phyloP scores from a whole-genome alignment of 2,113 vertebrate species.

The Sakesphorus luctuosus region DNA sequence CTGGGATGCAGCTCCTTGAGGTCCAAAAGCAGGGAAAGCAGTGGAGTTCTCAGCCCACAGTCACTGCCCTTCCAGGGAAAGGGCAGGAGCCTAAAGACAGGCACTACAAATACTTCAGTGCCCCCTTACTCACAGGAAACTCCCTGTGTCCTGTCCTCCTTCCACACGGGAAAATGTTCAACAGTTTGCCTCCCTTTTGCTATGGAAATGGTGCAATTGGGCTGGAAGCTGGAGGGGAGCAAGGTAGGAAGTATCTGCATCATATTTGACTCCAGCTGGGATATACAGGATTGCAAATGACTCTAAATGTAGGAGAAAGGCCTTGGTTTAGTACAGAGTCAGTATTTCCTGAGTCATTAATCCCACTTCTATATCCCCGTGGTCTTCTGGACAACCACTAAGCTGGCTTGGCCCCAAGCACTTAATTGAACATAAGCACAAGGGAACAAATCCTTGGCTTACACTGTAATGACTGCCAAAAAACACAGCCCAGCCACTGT shows the following conservation, averaged over 20 bases:
- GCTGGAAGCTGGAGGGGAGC: background rate
- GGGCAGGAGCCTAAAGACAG: background rate
- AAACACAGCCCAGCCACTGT: background rate
- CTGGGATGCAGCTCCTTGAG: background rate
- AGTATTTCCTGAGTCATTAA: conserved; percentile 22
- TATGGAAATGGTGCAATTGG: background rate
- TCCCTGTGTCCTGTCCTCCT: background rate
- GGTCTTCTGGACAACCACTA: conserved; percentile 46
- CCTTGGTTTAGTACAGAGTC: background rate
- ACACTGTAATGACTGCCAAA: background rate
- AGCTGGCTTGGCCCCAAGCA: conserved; percentile 5
- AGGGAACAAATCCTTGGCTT: background rate
- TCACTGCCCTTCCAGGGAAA: background rate
- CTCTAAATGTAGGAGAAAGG: background rate
- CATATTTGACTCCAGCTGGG: background rate
- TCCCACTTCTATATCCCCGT: background rate
- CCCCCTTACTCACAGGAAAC: background rate
- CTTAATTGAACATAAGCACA: background rate
- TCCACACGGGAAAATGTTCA: rapidly evolving
- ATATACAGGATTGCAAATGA: background rate
- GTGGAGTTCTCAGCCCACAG: background rate
- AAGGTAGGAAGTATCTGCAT: background rate
- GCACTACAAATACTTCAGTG: background rate
- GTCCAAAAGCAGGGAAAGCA: background rate
- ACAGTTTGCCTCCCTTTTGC: background rate